Evolutionary conservation across 2,888 invertebrate genomes (phyloP), one percentile per base, ranked within the genome.

Genomic region (Drosophila anceps): DNA sequence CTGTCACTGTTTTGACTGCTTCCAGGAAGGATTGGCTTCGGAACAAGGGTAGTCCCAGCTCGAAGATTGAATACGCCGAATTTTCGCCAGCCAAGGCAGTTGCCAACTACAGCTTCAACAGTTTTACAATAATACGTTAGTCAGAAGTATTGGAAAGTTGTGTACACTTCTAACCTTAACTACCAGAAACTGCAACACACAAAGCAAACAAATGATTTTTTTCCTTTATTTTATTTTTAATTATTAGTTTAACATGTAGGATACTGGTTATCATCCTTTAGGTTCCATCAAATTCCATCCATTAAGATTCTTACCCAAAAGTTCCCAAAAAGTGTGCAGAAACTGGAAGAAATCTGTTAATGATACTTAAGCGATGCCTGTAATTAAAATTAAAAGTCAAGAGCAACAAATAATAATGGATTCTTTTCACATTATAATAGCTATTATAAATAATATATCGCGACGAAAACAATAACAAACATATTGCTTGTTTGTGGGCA

Each of bases 31-130:
- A 83, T 31, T 92, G 92, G 92, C 71, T 97, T 58, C 93, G 94
- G 83, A 93, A 93, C n/a, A 95, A 94, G 12, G 97, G 97, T 57
- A 97, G 97, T 92, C 96, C 97, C 0, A 94, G 94, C 80, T 96
- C 96, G 24, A 93, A 93, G 75, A 96, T 97, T 81, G 95, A 96
- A 0, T 96, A 95, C 90, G 95, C 95, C 0, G 95, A 95, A 73
- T 97, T 97, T 91, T 94, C 93, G 29, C 95, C 96, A 87, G 94
- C 94, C 76, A 94, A 94, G 78, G 93, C 94, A 72, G 94, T 96
- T 29, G 57, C 91, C 0, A 92, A 94, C 10, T 95, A 92, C 59
- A 92, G 93, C 0, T 94, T 94, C 73, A 82, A 93, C 0, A 89
- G 93, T 44, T 96, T 96, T 79, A 86, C 88, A 39, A 94, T 95